Evolutionary conservation across 2,888 invertebrate genomes (phyloP).

Genomic region (Sarcophaga subvicina): DNA sequence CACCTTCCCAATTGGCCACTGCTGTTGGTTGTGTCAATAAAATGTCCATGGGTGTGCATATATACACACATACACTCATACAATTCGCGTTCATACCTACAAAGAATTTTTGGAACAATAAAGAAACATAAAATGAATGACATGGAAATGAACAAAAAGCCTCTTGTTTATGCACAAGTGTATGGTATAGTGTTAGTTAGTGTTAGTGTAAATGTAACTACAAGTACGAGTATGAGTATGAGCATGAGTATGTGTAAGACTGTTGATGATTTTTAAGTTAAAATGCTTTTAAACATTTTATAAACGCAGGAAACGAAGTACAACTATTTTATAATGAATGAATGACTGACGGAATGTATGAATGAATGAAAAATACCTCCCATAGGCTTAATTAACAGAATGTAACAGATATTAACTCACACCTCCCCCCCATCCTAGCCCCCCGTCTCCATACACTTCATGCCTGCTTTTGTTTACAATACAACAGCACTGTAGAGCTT

Average conservation of each 20-base stretch:
- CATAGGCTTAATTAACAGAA: conserved; percentile 25
- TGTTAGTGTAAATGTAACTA: too few relatives aligned
- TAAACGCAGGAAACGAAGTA: conserved; percentile 45
- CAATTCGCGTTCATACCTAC: background rate
- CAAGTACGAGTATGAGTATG: background rate
- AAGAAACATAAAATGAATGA: conserved; percentile 59
- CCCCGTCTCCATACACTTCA: background rate
- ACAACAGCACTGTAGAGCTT: too few relatives aligned
- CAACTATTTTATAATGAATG: conserved; percentile 32
- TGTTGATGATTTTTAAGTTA: conserved; percentile 46
- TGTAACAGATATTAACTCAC: conserved; percentile 13
- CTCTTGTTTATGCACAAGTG: background rate
- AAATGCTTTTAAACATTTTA: conserved; percentile 56
- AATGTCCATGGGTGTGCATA: too few relatives aligned
- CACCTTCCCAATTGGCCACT: too few relatives aligned
- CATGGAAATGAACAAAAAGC: conserved; percentile 63
- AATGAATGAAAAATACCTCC: background rate
- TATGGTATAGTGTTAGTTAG: background rate
- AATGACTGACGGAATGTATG: conserved; percentile 15
- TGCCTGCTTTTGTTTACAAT: too few relatives aligned
- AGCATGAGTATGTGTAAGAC: background rate
- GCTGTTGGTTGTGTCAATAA: too few relatives aligned
- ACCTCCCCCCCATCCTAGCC: background rate
- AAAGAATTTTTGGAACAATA: conserved; percentile 17
- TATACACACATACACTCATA: background rate